Percentiles rank a stretch among this genome's conserved stretches.
Conservation (phyloP, 1,140 invertebrate genomes). For the Drosophila persimilis region DNA sequence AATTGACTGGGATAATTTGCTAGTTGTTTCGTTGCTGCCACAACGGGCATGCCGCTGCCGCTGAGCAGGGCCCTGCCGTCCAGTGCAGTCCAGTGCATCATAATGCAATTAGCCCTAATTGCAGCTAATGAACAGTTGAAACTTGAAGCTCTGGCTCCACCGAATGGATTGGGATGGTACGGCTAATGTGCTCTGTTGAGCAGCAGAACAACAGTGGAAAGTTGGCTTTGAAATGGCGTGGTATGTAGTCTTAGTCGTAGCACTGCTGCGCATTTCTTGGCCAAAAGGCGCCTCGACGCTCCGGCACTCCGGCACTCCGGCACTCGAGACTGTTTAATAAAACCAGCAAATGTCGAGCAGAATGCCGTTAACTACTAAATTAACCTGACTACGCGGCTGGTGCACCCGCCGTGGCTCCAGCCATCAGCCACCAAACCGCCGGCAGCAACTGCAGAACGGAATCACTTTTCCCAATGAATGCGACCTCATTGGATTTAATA, state of each 20-base stretch:
- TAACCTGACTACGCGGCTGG: slow-evolving; percentile 28
- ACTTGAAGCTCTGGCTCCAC: slow-evolving; percentile 9
- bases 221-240: slow-evolving; percentile 9
- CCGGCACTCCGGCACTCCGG: background rate
- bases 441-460: slow-evolving; percentile 38
- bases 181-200: slow-evolving; percentile 10
- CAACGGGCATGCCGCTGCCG: too few relatives aligned
- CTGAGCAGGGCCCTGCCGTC: background rate
- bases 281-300: background rate
- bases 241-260: too few relatives aligned
- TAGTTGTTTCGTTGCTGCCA: slow-evolving; percentile 8
- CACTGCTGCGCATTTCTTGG: slow-evolving; percentile 1
- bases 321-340: slow-evolving; percentile 29
- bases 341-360: slow-evolving; percentile 34
- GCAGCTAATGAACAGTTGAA: slow-evolving; percentile 48
- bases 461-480: slow-evolving; percentile 68
- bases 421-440: background rate
- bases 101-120: slow-evolving; percentile 58
- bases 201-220: slow-evolving; percentile 11
- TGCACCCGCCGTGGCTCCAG: slow-evolving; percentile 1
- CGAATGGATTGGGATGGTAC: too few relatives aligned
- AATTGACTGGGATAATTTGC: background rate
- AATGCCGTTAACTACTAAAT: slow-evolving; percentile 46
- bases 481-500: slow-evolving; percentile 68
- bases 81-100: slow-evolving; percentile 33